Conservation (phyloP, 2,888 invertebrate genomes). For the Crematogaster levior region DNA sequence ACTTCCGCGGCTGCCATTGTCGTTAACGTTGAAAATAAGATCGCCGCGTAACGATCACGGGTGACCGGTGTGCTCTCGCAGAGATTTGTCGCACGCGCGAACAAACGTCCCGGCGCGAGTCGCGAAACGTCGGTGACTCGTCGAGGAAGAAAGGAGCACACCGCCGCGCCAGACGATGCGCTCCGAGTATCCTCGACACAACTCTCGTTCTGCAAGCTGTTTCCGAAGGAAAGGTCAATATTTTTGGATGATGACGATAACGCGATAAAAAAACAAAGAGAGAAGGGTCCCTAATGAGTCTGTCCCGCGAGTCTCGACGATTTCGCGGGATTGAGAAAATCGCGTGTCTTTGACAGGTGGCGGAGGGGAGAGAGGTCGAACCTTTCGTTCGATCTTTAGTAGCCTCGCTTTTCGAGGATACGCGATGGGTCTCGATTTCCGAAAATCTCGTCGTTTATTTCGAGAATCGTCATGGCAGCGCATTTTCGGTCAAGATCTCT, state of each 20-base stretch:
- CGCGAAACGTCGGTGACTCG: neutral
- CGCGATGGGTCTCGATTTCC: neutral
- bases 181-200: conserved; percentile 1
- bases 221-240: conserved; percentile 14
- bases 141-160: conserved; percentile 24
- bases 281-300: neutral
- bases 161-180: neutral
- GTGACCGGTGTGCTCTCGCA: conserved; percentile 5
- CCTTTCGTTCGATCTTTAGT: neutral
- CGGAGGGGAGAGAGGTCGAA: neutral
- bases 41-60: neutral
- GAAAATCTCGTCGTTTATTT: neutral
- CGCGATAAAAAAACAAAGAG: neutral
- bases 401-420: neutral
- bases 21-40: conserved; percentile 9
- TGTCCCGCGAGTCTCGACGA: neutral
- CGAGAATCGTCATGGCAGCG: neutral
- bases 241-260: neutral
- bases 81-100: conserved; percentile 25
- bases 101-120: neutral
- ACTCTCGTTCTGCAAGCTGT: neutral
- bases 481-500: neutral
- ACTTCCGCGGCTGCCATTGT: conserved; percentile 18
- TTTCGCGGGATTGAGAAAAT: neutral
- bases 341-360: neutral